These are phyloP conservation scores for Eumerus sabulonum DNA, from an alignment of 2,888 invertebrate species.

Conservation along the genomic window DNA sequence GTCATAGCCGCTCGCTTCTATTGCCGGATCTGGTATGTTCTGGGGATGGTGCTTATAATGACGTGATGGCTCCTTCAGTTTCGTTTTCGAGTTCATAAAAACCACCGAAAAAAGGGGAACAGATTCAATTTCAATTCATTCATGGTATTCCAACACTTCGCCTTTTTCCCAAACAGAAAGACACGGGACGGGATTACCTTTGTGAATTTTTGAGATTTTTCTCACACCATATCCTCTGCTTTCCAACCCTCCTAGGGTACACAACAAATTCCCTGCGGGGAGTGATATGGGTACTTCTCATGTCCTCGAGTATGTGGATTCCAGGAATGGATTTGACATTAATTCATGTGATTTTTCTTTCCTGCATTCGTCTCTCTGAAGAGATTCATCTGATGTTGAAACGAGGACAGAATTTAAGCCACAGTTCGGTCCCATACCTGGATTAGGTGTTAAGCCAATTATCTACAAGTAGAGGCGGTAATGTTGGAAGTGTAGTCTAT, in stretches of 20 bases:
- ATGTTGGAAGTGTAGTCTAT: no score
- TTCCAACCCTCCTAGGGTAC: no score
- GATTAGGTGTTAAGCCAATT: no score
- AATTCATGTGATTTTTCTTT: conserved; percentile 24
- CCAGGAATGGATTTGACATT: conserved; percentile 34
- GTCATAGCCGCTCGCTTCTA: no score
- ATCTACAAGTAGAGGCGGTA: no score
- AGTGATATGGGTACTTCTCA: background rate
- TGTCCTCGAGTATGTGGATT: background rate
- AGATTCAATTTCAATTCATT: conserved; percentile 61
- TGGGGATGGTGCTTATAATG: background rate
- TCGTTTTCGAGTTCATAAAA: conserved; percentile 41
- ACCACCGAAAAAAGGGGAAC: background rate
- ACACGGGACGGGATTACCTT: conserved; percentile 16
- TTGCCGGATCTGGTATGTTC: no score
- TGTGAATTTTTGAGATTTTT: conserved; percentile 51
- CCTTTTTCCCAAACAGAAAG: conserved; percentile 18
- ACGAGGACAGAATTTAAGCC: no score
- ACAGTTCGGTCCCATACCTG: no score
- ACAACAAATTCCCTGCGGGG: conserved; percentile 3
- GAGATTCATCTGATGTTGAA: no score
- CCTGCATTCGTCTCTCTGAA: no score
- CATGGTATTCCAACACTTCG: conserved; percentile 57
- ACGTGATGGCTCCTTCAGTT: conserved; percentile 7
- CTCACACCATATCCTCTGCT: conserved; percentile 6